Evolutionary conservation across 2,797 vertebrate species (phyloP), one percentile per base, ranked within the genome.

Genomic region (Antrozous pallidus): DNA sequence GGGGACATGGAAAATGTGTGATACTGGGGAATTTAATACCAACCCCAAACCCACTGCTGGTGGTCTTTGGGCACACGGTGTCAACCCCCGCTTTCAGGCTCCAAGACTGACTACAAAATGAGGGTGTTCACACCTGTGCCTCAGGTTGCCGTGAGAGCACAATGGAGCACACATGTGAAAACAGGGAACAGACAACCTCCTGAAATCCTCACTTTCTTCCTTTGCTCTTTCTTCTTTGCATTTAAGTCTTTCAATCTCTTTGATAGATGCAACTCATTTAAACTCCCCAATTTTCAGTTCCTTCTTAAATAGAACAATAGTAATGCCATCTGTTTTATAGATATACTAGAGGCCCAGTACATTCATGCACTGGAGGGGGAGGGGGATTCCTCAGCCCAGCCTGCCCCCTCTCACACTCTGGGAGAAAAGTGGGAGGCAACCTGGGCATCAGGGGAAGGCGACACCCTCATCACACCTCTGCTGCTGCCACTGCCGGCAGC

Each of bases 51-150:
- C 28, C 73, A 16, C 18, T 2, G 11, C 2, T 1, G 0, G 1
- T 6, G 3, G 13, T 36, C 8, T 67, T 6, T 12, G 18, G 4
- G 18, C 2, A 5, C 1, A 0, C 0, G 0, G 20, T 8, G 1
- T 26, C 69, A 2, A 20, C 13, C 22, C 4, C 13, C 2, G 2
- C 1, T 8, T 8, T 1, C 3, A 16, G 61, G 11, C 38, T 26
- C 18, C 3, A 20, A 54, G 40, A 20, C 1, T 0, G 0, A 18
- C n/a, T 5, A 7, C 3, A 1, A 0, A 3, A 0, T 0, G 17
- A 2, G 28, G 26, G 5, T 0, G 16, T 56, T 5, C 11, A 16
- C 16, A 7, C 54, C 40, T 42, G 6, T 1, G 2, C 14, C 3
- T 26, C 13, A 22, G 14, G 33, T 0, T 1, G 16, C 71, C 2